Evolutionary conservation across 2,113 vertebrate genomes (phyloP).

Genomic region (Caranx ignobilis): DNA sequence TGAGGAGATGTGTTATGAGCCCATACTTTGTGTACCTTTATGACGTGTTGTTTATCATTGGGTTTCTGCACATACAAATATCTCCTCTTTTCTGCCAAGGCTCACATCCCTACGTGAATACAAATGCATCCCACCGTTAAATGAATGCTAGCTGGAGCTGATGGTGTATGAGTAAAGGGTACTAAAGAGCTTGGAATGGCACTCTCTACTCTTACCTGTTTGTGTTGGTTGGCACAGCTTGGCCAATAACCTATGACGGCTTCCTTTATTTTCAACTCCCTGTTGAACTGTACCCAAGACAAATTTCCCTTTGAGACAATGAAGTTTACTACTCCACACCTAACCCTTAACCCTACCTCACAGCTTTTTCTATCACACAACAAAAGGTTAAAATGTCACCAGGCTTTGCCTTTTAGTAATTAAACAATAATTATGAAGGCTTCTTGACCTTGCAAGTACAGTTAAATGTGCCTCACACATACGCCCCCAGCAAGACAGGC

Average conservation of each 20-base stretch:
- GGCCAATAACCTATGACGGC: too few species aligned
- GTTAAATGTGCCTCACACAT: conserved; percentile 31
- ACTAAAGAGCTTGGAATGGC: too few species aligned
- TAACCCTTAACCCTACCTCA: not conserved
- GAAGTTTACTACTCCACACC: not conserved
- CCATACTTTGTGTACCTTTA: not conserved
- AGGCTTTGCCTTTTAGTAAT: conserved; percentile 48
- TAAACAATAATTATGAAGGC: conserved; percentile 42
- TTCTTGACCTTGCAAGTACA: conserved; percentile 55
- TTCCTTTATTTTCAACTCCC: too few species aligned
- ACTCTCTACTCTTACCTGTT: too few species aligned
- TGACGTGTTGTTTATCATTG: not conserved
- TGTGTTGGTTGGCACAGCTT: too few species aligned
- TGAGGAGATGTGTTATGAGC: not conserved
- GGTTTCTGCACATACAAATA: not conserved
- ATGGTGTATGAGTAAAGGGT: too few species aligned
- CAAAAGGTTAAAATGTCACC: conserved; percentile 32
- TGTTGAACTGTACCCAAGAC: too few species aligned
- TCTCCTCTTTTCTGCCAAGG: not conserved
- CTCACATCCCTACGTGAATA: not conserved
- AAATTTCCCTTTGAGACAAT: too few species aligned
- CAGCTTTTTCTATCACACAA: conserved; percentile 8
- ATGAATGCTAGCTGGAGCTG: not conserved
- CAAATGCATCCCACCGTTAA: not conserved
- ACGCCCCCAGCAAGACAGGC: conserved; percentile 15